Evolutionary conservation across 2,113 vertebrate species (phyloP), one percentile per base, ranked within the genome.

Genomic region (Platysteira castanea): DNA sequence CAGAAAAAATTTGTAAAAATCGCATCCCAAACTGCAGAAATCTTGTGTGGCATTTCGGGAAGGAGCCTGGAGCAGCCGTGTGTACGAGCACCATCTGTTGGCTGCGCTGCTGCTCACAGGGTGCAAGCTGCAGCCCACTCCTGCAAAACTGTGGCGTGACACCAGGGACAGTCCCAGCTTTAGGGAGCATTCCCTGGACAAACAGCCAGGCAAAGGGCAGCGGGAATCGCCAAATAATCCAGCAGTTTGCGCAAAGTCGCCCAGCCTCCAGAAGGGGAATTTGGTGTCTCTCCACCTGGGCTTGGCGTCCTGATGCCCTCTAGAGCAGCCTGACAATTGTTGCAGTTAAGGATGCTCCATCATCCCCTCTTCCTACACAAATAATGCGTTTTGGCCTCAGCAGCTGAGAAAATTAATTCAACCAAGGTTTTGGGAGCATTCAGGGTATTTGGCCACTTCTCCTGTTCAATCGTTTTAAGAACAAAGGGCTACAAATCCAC

Each of bases 1-100:
- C n/a, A n/a, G n/a, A n/a, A n/a, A n/a, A n/a, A n/a, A n/a, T n/a
- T n/a, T n/a, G n/a, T n/a, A n/a, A n/a, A 24, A 39, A 30, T 9
- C 20, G 11, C 42, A 41, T 44, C 21, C 49, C 33, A 21, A 71
- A 61, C 6, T 4, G 24, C 84, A 60, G 57, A 18, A 74, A 47
- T 35, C 39, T 50, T 28, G 15, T 8, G 9, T 2, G 27, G 42
- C 56, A 4, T 84, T 90, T 93, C n/a, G 3, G 5, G 50, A 42
- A 39, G 83, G 30, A 74, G 3, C 59, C 46, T 13, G 33, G 33
- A 90, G 67, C 61, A 88, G 68, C 42, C 23, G 39, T 12, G 47
- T 59, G 85, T 86, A 65, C 6, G 76, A 95, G 96, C 90, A 84
- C 96, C 96, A 94, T 94, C 96, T 96, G 77, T 92, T 89, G 96